Percentiles rank a stretch among this genome's conserved stretches.
These are phyloP conservation scores for Lepus townsendii DNA, from an alignment of 2,797 vertebrate species.

Conservation along the genomic window DNA sequence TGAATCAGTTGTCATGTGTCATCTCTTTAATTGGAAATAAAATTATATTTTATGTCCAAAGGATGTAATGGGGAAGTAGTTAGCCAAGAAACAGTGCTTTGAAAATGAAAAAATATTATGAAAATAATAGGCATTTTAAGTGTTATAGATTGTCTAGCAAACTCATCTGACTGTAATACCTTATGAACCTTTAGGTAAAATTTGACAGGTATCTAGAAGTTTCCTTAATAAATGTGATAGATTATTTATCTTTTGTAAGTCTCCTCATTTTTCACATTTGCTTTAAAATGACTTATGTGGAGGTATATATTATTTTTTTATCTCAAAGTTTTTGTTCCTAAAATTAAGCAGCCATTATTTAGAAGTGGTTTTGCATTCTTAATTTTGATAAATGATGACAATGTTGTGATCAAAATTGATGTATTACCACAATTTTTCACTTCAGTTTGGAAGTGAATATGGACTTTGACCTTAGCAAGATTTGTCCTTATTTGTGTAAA, in stretches of 20 bases:
- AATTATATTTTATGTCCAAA: constrained; percentile 50
- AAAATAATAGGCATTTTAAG: constrained; percentile 57
- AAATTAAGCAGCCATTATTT: neutral
- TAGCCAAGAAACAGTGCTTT: constrained; percentile 36
- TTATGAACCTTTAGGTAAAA: constrained; percentile 22
- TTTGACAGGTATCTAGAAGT: constrained; percentile 26
- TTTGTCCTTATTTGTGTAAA: constrained; percentile 14
- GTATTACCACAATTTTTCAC: constrained; percentile 15
- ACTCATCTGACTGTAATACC: neutral
- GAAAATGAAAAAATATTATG: constrained; percentile 70
- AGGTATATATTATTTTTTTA: neutral
- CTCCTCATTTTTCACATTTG: constrained; percentile 7
- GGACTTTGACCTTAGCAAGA: neutral
- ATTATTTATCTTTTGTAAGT: constrained; percentile 9
- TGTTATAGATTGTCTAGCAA: constrained; percentile 44
- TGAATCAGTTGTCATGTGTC: neutral
- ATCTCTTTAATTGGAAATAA: constrained; percentile 27
- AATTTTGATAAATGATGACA: constrained; percentile 59
- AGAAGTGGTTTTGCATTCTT: constrained; percentile 44
- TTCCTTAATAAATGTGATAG: constrained; percentile 21
- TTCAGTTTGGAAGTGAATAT: constrained; percentile 52
- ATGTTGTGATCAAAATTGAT: constrained; percentile 35
- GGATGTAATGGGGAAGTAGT: neutral
- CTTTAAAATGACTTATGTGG: constrained; percentile 51
- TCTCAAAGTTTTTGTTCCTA: constrained; percentile 38